These are phyloP conservation scores for Antheraea assamensis DNA, from an alignment of 2,888 invertebrate genomes.

Conservation along the genomic window DNA sequence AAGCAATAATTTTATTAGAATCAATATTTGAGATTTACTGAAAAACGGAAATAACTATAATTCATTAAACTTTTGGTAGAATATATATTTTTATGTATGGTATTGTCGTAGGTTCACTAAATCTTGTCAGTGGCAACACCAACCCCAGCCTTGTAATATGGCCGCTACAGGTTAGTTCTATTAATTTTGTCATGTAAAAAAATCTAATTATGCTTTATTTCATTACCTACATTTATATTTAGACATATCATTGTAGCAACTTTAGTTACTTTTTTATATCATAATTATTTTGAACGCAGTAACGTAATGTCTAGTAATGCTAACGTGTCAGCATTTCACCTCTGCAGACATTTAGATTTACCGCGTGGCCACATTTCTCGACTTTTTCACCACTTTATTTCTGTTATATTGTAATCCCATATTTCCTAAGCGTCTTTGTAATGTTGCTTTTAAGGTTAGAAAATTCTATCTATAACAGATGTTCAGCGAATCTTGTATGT, in stretches of 20 bases:
- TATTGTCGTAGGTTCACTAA: slow-evolving; percentile 31
- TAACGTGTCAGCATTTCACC: slow-evolving; percentile 81
- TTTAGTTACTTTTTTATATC: not conserved
- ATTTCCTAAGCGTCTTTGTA: slow-evolving; percentile 33
- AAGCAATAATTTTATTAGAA: not conserved
- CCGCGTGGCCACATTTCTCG: slow-evolving; percentile 81
- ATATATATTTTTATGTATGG: slow-evolving; percentile 22
- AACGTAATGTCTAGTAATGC: slow-evolving; percentile 70
- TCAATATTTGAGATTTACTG: not conserved
- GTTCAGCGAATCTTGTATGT: slow-evolving; percentile 40
- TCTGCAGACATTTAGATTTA: slow-evolving; percentile 80
- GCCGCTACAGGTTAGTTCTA: slow-evolving; percentile 87
- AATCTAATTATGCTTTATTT: slow-evolving; percentile 44
- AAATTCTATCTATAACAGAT: slow-evolving; percentile 37
- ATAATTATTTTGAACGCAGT: slow-evolving; percentile 33
- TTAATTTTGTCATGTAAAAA: slow-evolving; percentile 79
- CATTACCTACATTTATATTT: slow-evolving; percentile 38
- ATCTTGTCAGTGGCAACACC: slow-evolving; percentile 68
- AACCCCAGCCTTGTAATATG: slow-evolving; percentile 84
- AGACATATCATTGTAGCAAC: slow-evolving; percentile 19
- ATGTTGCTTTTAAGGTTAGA: slow-evolving; percentile 36
- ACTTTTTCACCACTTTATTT: slow-evolving; percentile 49
- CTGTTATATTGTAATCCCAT: slow-evolving; percentile 36
- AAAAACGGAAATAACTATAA: not conserved
- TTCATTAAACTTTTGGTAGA: not conserved